phyloP scores from a whole-genome alignment of 1,140 invertebrate species.

The Dendrolimus kikuchii region DNA sequence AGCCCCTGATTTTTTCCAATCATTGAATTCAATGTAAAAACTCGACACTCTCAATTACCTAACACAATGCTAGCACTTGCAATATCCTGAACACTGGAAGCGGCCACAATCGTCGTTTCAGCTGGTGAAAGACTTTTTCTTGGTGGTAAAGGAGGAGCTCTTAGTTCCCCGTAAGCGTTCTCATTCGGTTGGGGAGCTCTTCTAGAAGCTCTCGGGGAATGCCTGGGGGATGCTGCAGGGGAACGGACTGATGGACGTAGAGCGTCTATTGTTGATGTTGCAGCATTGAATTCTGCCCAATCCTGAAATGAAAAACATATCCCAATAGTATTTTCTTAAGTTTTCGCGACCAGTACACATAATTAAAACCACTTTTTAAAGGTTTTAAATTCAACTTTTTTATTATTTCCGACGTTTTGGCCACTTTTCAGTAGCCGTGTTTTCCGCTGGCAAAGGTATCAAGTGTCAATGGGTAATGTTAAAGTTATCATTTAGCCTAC shows the following conservation, averaged over 20 bases:
- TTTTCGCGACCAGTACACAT: no score
- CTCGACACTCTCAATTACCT: not conserved
- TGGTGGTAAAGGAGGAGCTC: slow-evolving; percentile 61
- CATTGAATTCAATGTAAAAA: no score
- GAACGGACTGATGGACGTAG: slow-evolving; percentile 54
- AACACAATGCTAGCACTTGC: slow-evolving; percentile 35
- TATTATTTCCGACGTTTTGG: no score
- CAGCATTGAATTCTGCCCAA: slow-evolving; percentile 75
- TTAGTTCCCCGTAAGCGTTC: slow-evolving; percentile 64
- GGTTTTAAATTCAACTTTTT: no score
- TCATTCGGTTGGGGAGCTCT: slow-evolving; percentile 33
- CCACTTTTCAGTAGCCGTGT: no score
- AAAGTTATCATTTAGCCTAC: no score
- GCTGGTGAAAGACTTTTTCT: slow-evolving; percentile 61
- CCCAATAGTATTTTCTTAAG: no score
- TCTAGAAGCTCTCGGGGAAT: slow-evolving; percentile 48
- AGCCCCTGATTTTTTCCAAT: no score
- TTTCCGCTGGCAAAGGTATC: no score
- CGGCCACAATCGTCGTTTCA: slow-evolving; percentile 36
- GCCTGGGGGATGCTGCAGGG: slow-evolving; percentile 47
- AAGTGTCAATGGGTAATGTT: no score
- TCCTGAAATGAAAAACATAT: slow-evolving; percentile 47
- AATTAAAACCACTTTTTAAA: no score
- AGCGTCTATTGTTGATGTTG: slow-evolving; percentile 74
- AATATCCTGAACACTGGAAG: slow-evolving; percentile 52